phyloP scores from a whole-genome alignment of 1,140 invertebrate genomes.

The Melitaea cinxia region DNA sequence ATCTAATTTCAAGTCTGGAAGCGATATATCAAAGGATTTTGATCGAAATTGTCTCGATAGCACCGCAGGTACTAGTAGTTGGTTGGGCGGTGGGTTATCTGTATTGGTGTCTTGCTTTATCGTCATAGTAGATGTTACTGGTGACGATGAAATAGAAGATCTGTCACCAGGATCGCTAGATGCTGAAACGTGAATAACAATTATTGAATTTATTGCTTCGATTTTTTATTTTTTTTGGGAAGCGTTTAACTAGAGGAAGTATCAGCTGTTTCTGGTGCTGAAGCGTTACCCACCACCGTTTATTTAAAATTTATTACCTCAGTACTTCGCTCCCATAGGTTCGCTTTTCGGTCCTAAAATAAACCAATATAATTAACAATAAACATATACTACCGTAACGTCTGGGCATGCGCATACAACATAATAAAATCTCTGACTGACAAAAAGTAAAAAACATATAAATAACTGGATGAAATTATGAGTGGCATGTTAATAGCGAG shows the following conservation, averaged over 20 bases:
- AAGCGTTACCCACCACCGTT: conserved; percentile 42
- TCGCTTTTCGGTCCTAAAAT: conserved; percentile 63
- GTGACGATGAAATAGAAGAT: conserved; percentile 69
- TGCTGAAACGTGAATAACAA: conserved; percentile 47
- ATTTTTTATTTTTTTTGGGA: background rate
- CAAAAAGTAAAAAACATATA: too few species aligned
- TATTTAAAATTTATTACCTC: conserved; percentile 51
- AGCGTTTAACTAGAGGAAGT: background rate
- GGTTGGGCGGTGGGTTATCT: conserved; percentile 66
- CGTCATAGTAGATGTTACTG: conserved; percentile 59
- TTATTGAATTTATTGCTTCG: background rate
- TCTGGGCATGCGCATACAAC: too few species aligned
- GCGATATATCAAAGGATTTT: conserved; percentile 71
- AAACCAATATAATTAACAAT: conserved; percentile 42
- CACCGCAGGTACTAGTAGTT: conserved; percentile 60
- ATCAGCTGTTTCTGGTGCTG: background rate
- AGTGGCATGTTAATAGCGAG: too few species aligned
- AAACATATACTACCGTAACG: background rate
- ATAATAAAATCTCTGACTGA: background rate
- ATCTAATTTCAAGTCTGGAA: conserved; percentile 64
- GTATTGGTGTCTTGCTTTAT: conserved; percentile 56
- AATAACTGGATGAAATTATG: too few species aligned
- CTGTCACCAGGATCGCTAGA: conserved; percentile 76
- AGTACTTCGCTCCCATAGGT: conserved; percentile 55
- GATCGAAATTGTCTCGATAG: conserved; percentile 71